Conservation (phyloP, 1,140 invertebrate genomes). For the Oscheius sp. region DNA sequence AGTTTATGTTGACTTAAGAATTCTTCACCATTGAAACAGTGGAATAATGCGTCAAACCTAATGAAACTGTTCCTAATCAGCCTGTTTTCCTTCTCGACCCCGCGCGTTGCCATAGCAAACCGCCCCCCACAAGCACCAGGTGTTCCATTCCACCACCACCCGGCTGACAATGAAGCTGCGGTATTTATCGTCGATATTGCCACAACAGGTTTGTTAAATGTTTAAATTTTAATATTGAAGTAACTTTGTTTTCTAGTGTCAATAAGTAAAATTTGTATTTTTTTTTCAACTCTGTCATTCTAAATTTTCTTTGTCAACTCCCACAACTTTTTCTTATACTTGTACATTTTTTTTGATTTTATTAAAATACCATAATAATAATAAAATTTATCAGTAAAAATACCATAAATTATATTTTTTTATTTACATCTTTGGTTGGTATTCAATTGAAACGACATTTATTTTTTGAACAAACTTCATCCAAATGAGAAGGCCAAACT, state of each 20-base stretch:
- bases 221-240: not conserved
- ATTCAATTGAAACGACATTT: too few species aligned
- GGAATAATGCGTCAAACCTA: too few species aligned
- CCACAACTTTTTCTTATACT: not conserved
- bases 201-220: slow-evolving; percentile 12
- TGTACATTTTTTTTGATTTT: not conserved
- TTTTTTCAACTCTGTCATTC: not conserved
- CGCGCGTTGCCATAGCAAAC: not conserved
- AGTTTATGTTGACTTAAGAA: too few species aligned
- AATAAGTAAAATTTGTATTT: not conserved
- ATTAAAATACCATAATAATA: not conserved
- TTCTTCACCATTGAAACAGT: too few species aligned
- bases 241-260: not conserved
- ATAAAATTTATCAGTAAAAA: not conserved
- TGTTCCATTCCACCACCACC: too few species aligned
- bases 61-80: too few species aligned
- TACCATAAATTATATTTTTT: not conserved
- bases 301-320: not conserved
- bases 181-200: slow-evolving; percentile 13
- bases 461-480: too few species aligned
- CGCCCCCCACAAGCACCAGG: not conserved
- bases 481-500: too few species aligned
- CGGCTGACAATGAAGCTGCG: slow-evolving; percentile 10
- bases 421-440: not conserved
- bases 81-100: too few species aligned